These are phyloP conservation scores for Psococerastis gibbosa DNA, from an alignment of 2,888 invertebrate species.

Conservation along the genomic window DNA sequence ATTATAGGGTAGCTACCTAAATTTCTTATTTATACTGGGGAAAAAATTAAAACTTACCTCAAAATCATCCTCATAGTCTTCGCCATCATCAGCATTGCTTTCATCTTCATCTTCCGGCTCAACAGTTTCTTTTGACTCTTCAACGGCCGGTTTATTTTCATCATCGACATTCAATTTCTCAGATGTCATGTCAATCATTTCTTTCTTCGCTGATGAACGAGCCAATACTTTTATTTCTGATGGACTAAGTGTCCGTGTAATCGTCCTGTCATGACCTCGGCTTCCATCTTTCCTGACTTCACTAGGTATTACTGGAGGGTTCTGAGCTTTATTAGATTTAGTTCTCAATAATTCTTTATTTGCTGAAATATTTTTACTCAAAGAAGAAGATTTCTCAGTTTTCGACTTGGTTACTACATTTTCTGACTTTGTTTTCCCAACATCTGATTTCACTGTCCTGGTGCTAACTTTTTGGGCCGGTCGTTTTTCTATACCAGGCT, in stretches of 20 bases:
- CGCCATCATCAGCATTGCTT: conserved; percentile 9
- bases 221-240: neutral
- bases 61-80: conserved; percentile 29
- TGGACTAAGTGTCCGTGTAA: conserved; percentile 2
- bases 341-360: neutral
- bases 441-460: too few relatives aligned
- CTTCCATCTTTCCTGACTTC: too few relatives aligned
- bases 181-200: neutral
- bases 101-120: conserved; percentile 18
- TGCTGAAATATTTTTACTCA: neutral
- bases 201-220: neutral
- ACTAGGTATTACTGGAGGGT: too few relatives aligned
- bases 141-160: neutral
- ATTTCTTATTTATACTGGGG: neutral
- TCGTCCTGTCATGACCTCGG: conserved; percentile 2
- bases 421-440: neutral
- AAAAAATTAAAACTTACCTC: conserved; percentile 24
- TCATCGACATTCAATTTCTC: neutral
- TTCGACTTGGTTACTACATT: neutral
- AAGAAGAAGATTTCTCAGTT: neutral
- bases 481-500: too few relatives aligned
- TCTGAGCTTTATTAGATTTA: too few relatives aligned
- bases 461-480: too few relatives aligned
- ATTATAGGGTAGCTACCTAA: neutral
- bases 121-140: conserved; percentile 3